phyloP scores from a whole-genome alignment of 2,888 invertebrate species.

The Brenthis hecate region DNA sequence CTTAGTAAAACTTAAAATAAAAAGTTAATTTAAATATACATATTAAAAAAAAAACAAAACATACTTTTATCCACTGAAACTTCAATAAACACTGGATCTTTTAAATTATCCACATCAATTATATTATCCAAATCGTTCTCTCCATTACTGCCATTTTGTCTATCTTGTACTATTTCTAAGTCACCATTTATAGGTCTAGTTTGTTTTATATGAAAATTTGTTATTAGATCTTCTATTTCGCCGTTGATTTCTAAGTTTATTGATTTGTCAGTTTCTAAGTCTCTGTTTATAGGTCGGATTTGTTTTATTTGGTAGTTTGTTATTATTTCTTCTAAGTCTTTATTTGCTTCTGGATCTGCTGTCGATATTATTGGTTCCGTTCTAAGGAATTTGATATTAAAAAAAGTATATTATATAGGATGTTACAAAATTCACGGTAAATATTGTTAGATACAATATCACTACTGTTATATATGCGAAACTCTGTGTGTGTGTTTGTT shows the following conservation, averaged over 20 bases:
- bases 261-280: not conserved
- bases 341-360: slow-evolving; percentile 40
- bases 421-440: too few relatives aligned
- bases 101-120: slow-evolving; percentile 30
- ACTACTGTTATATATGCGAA: too few relatives aligned
- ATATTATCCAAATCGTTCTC: not conserved
- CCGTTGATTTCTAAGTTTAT: not conserved
- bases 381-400: slow-evolving; percentile 14
- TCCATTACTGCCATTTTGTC: not conserved
- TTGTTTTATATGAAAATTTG: slow-evolving; percentile 17
- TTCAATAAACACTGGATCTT: slow-evolving; percentile 59
- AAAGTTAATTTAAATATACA: too few relatives aligned
- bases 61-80: slow-evolving; percentile 59
- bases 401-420: not conserved
- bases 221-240: slow-evolving; percentile 7
- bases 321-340: slow-evolving; percentile 68
- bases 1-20: too few relatives aligned
- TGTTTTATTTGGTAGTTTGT: slow-evolving; percentile 68
- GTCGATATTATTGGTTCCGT: slow-evolving; percentile 12
- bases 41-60: slow-evolving; percentile 2
- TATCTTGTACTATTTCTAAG: not conserved
- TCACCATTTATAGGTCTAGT: not conserved
- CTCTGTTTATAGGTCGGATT: slow-evolving; percentile 33
- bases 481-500: too few relatives aligned
- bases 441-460: too few relatives aligned